Percentiles rank a stretch among this genome's conserved stretches.
These are phyloP conservation scores for Theocolax elegans DNA, from an alignment of 1,140 invertebrate species.

Conservation along the genomic window DNA sequence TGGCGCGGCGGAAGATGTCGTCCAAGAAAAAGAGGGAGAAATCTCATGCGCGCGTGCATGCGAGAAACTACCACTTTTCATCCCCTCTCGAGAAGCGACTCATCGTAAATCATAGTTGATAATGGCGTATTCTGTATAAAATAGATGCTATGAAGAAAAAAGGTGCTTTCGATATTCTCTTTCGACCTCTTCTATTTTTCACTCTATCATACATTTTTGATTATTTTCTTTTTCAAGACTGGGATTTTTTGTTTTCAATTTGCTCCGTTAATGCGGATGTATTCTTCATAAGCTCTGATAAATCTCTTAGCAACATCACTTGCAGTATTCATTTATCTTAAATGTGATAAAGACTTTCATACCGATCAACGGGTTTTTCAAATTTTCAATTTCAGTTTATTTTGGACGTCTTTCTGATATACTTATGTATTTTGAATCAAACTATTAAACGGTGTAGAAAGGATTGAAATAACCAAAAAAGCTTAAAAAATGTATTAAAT, in stretches of 20 bases:
- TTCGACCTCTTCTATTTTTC: background rate
- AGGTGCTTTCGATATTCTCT: constrained; percentile 1
- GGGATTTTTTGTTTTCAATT: constrained; percentile 8
- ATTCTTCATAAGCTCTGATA: background rate
- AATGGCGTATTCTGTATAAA: constrained; percentile 25
- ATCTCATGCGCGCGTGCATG: background rate
- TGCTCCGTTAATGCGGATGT: constrained; percentile 1
- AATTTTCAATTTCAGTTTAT: too few relatives aligned
- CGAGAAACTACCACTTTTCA: constrained; percentile 1
- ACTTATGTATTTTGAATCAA: too few relatives aligned
- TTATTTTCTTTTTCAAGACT: background rate
- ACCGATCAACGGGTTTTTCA: too few relatives aligned
- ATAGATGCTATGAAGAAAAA: background rate
- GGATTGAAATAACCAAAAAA: too few relatives aligned
- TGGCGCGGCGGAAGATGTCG: background rate
- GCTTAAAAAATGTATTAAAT: too few relatives aligned
- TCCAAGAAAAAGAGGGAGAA: background rate
- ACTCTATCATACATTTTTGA: constrained; percentile 1
- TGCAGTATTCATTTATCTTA: background rate
- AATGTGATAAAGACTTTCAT: too few relatives aligned
- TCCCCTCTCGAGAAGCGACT: background rate
- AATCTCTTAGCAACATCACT: background rate
- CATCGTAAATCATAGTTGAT: constrained; percentile 37
- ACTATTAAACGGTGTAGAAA: too few relatives aligned
- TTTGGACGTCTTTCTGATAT: too few relatives aligned